Base-by-base conservation (phyloP, 1,140 invertebrate genomes). In the Platyura marginata region DNA sequence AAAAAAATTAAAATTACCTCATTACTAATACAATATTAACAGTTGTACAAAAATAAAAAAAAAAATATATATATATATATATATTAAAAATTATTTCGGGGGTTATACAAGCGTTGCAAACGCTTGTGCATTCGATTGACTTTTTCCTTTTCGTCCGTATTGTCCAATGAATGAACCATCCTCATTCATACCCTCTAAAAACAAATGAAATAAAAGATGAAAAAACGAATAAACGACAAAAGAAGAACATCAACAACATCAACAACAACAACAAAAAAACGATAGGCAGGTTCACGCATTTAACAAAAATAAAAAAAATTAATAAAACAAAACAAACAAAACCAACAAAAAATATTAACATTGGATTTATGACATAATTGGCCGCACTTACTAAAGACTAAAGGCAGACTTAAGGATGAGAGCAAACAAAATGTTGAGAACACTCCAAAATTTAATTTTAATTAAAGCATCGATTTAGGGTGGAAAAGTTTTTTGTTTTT, bases 151-250 rank as follows among this genome's bases (percentile, higher is more conserved):
- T 54, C 79, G 75, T 52, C 86, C 86, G 69, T 91, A 93, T 65
- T 88, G 84, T 51, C 92, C 91, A 69, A 97, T 96, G 72, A 97
- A 97, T 50, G 91, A 95, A 49, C 92, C 93, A 69, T 97, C 92
- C 72, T 97, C 93, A 71, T 91, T 94, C 82, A 96, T 88, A 65
- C 84, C 85, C 67, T 81, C 78, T 49, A 55, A 54, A 53, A 51
- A 49, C 51, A 49, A 47, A 46, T 32, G 33, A 53, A 37, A 37
- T 4, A 51, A 51, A 50, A 57, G 54, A 41, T 43, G 50, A 50
- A 49, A 42, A 42, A 50, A 52, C 48, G 47, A 54, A 53, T 49
- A 51, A 51, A 48, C 40, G 39, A 46, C 4, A 35, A 42, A 44
- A 44, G 20, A 39, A 16, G n/a, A 42, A 16, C 9, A 19, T 21